A percentile compares a stretch with the other conserved stretches of the same genome.
phyloP scores from a whole-genome alignment of 2,113 vertebrate species.

The Dromaius novaehollandiae region DNA sequence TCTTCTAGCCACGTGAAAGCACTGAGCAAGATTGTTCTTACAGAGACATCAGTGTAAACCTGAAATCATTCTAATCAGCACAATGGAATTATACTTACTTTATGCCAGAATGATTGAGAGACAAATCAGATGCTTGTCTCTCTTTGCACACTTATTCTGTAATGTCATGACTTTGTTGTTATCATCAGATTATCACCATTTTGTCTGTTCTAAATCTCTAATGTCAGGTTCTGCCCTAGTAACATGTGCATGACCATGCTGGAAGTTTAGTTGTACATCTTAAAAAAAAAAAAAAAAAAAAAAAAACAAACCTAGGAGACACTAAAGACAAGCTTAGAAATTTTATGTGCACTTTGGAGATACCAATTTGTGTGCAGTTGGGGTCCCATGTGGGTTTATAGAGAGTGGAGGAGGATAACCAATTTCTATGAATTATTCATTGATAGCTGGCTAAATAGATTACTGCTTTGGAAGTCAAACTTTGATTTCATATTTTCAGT shows the following conservation, averaged over 20 bases:
- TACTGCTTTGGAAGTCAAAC: background rate
- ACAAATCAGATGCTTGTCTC: background rate
- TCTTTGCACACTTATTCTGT: background rate
- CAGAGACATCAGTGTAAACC: background rate
- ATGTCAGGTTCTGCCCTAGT: background rate
- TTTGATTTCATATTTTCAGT: background rate
- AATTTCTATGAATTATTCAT: background rate
- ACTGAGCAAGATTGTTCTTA: background rate
- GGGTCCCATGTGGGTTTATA: background rate
- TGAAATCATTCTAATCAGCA: background rate
- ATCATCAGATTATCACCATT: background rate
- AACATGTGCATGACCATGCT: rapidly evolving
- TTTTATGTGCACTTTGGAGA: background rate
- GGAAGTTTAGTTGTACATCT: background rate
- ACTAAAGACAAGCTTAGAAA: background rate
- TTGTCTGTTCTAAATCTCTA: background rate
- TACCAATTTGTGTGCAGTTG: background rate
- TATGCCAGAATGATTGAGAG: background rate
- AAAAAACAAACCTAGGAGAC: background rate
- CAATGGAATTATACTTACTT: background rate
- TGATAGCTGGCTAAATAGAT: background rate
- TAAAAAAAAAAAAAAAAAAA: background rate
- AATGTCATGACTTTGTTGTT: background rate
- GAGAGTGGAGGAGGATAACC: background rate
- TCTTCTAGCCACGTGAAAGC: background rate